A percentile compares a stretch with the other conserved stretches of the same genome.
Conservation (phyloP, 2,888 invertebrate species). For the Caenorhabditis plicata region DNA sequence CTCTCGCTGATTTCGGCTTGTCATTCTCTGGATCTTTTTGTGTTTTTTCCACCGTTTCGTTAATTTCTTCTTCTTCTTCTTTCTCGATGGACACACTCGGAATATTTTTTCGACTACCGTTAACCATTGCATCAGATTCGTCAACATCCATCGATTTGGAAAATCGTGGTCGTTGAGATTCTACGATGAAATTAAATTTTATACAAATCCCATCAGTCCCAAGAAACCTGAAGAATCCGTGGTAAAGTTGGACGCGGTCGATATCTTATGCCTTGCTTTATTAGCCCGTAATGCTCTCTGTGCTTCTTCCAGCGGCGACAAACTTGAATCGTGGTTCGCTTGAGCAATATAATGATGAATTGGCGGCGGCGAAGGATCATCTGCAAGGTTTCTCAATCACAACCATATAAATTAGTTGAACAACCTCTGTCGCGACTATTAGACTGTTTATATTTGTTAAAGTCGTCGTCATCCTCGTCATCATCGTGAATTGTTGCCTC, state of each 20-base stretch:
- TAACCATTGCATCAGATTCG: too few relatives aligned
- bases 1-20: slow-evolving; percentile 20
- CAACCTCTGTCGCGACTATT: slow-evolving; percentile 1
- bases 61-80: slow-evolving; percentile 1
- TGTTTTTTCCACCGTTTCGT: slow-evolving; percentile 14
- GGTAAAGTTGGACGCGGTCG: slow-evolving; percentile 19
- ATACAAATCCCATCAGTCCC: too few relatives aligned
- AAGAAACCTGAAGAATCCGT: too few relatives aligned
- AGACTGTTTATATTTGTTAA: slow-evolving; percentile 10
- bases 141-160: too few relatives aligned
- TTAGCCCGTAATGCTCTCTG: slow-evolving; percentile 33
- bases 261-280: slow-evolving; percentile 25
- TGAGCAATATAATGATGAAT: slow-evolving; percentile 25
- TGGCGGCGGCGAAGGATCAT: slow-evolving; percentile 31
- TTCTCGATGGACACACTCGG: slow-evolving; percentile 1
- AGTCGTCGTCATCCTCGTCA: slow-evolving; percentile 13
- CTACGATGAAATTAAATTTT: too few relatives aligned
- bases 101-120: slow-evolving; percentile 12
- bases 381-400: background rate
- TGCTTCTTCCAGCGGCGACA: slow-evolving; percentile 33
- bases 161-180: too few relatives aligned
- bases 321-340: slow-evolving; percentile 3
- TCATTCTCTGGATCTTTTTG: slow-evolving; percentile 4
- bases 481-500: slow-evolving; percentile 42
- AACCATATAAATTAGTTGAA: background rate